Evolutionary conservation across 30 jellyfish, hydroid and myxozoan species (phyloP).

Genomic region (Aurelia coerulea): DNA sequence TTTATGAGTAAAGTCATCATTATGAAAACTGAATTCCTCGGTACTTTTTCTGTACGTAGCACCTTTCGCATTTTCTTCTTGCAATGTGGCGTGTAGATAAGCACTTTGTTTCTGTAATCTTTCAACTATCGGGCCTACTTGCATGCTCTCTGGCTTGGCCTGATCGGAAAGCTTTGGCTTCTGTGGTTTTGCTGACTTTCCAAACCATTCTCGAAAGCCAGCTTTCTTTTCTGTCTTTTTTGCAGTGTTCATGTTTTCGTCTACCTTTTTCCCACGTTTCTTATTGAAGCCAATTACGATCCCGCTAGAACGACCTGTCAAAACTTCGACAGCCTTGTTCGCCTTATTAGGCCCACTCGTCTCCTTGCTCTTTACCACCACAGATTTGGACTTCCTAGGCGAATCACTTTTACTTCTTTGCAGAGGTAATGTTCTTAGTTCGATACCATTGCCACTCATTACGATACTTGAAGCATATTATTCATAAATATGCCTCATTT

Average conservation of each 20-base stretch:
- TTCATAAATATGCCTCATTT: background rate
- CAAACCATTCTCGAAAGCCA: conserved; percentile 79
- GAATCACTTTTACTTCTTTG: background rate
- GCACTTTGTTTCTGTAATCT: conserved; percentile 71
- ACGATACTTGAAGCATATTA: conserved; percentile 8
- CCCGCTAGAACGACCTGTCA: conserved; percentile 11
- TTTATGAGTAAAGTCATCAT: conserved; percentile 34
- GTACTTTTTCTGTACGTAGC: conserved; percentile 30
- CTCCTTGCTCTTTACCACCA: conserved; percentile 7
- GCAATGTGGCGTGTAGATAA: conserved; percentile 44
- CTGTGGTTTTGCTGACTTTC: conserved; percentile 51
- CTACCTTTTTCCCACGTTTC: background rate
- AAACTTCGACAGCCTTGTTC: conserved; percentile 20
- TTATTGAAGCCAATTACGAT: background rate
- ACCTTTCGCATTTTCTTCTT: conserved; percentile 12
- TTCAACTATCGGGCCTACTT: conserved; percentile 62
- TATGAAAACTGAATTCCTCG: conserved; percentile 15
- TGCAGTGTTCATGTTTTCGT: conserved; percentile 39
- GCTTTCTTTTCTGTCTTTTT: conserved; percentile 71
- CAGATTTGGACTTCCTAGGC: background rate
- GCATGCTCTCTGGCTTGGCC: conserved; percentile 32
- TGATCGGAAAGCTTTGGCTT: conserved; percentile 44
- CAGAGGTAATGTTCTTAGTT: conserved; percentile 49
- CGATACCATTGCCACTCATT: conserved; percentile 45
- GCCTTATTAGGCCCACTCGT: conserved; percentile 43